Conservation (phyloP, 2,113 vertebrate species). For the Sporophila hypoxantha region DNA sequence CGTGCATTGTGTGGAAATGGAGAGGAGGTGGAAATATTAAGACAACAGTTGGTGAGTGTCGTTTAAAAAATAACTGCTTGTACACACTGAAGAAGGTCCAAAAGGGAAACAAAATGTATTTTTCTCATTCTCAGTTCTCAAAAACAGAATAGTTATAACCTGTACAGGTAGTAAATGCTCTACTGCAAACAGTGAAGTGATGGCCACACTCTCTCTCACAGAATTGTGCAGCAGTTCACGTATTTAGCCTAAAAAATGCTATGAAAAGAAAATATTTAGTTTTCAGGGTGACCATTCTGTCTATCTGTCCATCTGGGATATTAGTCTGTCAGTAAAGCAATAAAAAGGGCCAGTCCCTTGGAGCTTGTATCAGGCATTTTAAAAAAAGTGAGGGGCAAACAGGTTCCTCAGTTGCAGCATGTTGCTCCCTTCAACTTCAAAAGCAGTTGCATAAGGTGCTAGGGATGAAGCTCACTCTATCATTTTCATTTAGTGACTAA, state of each 20-base stretch:
- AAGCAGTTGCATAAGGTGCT: not conserved
- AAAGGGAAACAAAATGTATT: not conserved
- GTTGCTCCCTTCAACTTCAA: not conserved
- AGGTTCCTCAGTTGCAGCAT: not conserved
- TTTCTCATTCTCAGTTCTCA: not conserved
- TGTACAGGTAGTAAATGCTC: not conserved
- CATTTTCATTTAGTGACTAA: not conserved
- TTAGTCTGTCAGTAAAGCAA: not conserved
- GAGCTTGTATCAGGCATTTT: not conserved
- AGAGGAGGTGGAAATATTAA: conserved; percentile 10
- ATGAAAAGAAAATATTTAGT: not conserved
- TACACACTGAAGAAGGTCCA: not conserved
- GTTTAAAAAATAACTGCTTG: conserved; percentile 1
- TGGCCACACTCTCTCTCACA: not conserved
- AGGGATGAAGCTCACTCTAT: not conserved
- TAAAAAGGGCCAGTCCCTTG: not conserved
- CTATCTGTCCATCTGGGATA: not conserved
- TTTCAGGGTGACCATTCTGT: not conserved
- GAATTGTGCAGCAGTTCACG: not conserved
- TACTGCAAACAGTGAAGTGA: not conserved
- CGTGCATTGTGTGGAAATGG: not conserved
- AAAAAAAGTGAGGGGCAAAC: not conserved
- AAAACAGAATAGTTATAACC: not conserved
- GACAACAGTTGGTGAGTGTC: not conserved
- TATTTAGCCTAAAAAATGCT: not conserved